Evolutionary conservation across 2,113 vertebrate genomes (phyloP).

Genomic region (Leucosticte australis): DNA sequence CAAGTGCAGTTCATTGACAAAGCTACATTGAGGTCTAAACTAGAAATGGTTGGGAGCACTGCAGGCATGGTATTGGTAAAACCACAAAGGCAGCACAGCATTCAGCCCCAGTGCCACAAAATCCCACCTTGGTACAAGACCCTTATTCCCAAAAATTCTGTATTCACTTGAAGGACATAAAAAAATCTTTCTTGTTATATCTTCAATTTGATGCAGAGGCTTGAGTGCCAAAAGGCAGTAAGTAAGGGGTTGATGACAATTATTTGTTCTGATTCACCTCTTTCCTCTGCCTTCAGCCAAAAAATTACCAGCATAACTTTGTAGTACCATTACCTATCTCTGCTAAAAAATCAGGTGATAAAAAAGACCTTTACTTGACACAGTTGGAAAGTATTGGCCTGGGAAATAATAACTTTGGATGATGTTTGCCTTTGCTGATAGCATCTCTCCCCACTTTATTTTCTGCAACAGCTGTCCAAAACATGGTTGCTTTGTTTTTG

Average conservation of each 20-base stretch:
- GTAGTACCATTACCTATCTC: background rate
- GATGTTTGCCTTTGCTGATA: slow-evolving; percentile 37
- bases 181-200: background rate
- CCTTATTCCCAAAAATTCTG: background rate
- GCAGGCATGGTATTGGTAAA: background rate
- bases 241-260: background rate
- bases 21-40: background rate
- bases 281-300: background rate
- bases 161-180: background rate
- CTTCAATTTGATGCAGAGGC: background rate
- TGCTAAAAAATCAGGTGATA: background rate
- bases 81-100: background rate
- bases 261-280: background rate
- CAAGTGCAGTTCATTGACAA: background rate
- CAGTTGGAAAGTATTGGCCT: background rate
- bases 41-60: background rate
- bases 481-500: slow-evolving; percentile 1
- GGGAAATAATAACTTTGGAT: background rate
- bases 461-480: slow-evolving; percentile 35
- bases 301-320: background rate
- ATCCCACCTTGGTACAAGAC: background rate
- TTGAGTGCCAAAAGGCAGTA: background rate
- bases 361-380: background rate
- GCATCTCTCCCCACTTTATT: slow-evolving; percentile 15
- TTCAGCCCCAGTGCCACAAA: background rate